Evolutionary conservation across 2,888 invertebrate genomes (phyloP), one percentile per base, ranked within the genome.

Genomic region (Trachelus tabidus): DNA sequence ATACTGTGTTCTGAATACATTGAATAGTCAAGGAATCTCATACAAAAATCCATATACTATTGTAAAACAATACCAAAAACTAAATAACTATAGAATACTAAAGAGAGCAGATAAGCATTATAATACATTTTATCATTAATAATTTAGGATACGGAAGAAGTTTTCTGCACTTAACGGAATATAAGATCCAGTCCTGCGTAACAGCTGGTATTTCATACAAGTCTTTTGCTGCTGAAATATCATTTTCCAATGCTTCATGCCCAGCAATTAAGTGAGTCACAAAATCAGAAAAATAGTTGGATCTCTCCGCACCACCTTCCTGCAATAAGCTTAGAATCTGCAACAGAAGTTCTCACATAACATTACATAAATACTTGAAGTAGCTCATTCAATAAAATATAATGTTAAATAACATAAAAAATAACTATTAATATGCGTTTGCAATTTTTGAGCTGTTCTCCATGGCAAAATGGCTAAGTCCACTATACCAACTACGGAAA

Each of bases 261-360:
- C 97, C 98, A 86, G 97, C 97, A 89, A 99, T 96, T 87, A 98
- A 94, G 93, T 98, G 98, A 73, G 98, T 98, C 84, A 98, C 97
- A 92, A 96, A 96, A 92, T 98, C 97, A 81, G 97, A 96, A 86
- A 98, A 95, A 92, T 97, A 98, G 86, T 95, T 95, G 83, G 96
- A 96, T 84, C 95, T 95, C 91, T 97, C 97, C 34, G 97, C 98
- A 77, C 98, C 98, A 83, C 97, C 97, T 90, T 94, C 94, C 92
- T 96, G 96, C 80, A 98, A 93, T 85, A 97, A 92, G 87, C 94
- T 94, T 89, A 95, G 92, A 89, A 97, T 94, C 97, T 97, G 92
- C 23, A 56, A 56, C 23, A 56, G 23, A 56, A 56, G 56, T 23
- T 9, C 9, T 56, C 56, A 6, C 56, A 2, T 56, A 56, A 56